Percentiles rank a stretch among this genome's conserved stretches.
phyloP scores from a whole-genome alignment of 2,113 vertebrate species.

The Myiopsitta monachus region DNA sequence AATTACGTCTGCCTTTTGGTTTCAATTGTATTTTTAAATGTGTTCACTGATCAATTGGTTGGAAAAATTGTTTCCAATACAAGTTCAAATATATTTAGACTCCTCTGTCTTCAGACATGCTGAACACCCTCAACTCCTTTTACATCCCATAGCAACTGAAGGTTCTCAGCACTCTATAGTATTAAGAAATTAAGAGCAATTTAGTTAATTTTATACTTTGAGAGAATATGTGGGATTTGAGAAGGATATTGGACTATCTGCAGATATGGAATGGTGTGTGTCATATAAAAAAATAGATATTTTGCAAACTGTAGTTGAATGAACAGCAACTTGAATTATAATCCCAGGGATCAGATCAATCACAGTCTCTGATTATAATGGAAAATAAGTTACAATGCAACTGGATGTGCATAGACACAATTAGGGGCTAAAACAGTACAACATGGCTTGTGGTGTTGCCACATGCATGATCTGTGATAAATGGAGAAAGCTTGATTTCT shows the following conservation, averaged over 20 bases:
- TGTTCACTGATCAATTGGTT: neutral
- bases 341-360: neutral
- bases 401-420: neutral
- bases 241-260: neutral
- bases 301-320: neutral
- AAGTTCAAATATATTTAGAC: neutral
- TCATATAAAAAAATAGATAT: neutral
- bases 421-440: neutral
- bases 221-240: neutral
- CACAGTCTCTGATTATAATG: neutral
- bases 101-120: neutral
- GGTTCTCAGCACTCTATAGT: neutral
- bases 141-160: neutral
- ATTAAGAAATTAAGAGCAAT: neutral
- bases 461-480: neutral
- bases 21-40: neutral
- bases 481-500: neutral
- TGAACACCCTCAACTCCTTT: neutral
- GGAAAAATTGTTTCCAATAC: neutral
- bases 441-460: neutral
- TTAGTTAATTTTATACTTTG: neutral
- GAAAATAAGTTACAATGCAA: neutral
- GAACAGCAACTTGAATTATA: neutral
- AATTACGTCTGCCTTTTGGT: neutral
- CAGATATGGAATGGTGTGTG: neutral